A percentile compares a stretch with the other conserved stretches of the same genome.
Evolutionary conservation across 2,888 invertebrate species (phyloP).

Genomic region (Nasonia oneida): DNA sequence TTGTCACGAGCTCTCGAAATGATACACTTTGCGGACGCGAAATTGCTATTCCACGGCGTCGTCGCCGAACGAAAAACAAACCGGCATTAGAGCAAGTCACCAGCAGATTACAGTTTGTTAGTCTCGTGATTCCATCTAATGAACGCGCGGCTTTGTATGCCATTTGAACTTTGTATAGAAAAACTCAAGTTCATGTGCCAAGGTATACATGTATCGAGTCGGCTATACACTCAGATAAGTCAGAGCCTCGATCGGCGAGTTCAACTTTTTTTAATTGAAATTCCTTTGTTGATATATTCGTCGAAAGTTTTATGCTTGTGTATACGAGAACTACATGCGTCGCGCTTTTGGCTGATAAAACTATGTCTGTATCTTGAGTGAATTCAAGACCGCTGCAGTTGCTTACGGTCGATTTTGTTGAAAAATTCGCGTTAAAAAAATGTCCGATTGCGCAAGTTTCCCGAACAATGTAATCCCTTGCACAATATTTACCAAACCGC

Average conservation of each 20-base stretch:
- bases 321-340: neutral
- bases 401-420: neutral
- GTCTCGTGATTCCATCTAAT: constrained; percentile 1
- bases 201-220: neutral
- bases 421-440: neutral
- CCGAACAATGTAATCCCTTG: constrained; percentile 20
- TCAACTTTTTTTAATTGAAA: neutral
- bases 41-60: neutral
- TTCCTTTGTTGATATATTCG: neutral
- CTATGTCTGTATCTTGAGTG: neutral
- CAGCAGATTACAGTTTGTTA: neutral
- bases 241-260: neutral
- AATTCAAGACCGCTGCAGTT: neutral
- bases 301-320: neutral
- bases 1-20: neutral
- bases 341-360: neutral
- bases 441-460: constrained; percentile 6
- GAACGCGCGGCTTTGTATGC: neutral
- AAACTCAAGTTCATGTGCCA: constrained; percentile 10
- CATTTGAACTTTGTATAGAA: neutral
- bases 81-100: neutral
- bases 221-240: neutral
- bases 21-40: neutral
- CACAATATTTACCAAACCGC: constrained; percentile 17
- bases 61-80: neutral